Evolutionary conservation across 2,797 vertebrate genomes (phyloP).

Genomic region (Typhlichthys eigenmanni): DNA sequence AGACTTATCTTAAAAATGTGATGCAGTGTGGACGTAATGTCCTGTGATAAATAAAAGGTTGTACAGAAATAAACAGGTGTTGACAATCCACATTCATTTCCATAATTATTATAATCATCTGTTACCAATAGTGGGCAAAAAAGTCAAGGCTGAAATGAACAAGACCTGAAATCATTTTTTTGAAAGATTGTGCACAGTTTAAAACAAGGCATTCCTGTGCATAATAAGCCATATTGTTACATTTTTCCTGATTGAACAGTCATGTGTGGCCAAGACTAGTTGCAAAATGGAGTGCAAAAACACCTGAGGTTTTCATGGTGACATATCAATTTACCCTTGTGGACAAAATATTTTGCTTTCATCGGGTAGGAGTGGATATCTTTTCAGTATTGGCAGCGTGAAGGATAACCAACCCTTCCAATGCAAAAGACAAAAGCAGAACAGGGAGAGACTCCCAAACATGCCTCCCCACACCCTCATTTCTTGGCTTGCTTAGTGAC

Average conservation of each 20-base stretch:
- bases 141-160: slow-evolving; percentile 43
- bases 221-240: slow-evolving; percentile 72
- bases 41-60: slow-evolving; percentile 53
- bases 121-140: slow-evolving; percentile 28
- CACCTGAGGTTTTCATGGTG: slow-evolving; percentile 79
- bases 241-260: slow-evolving; percentile 77
- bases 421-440: slow-evolving; percentile 66
- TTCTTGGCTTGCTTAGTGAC: slow-evolving; percentile 99
- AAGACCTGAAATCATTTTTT: slow-evolving; percentile 53
- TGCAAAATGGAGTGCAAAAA: slow-evolving; percentile 82
- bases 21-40: slow-evolving; percentile 51
- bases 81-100: slow-evolving; percentile 47
- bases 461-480: slow-evolving; percentile 70
- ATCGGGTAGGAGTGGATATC: slow-evolving; percentile 68
- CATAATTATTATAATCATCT: slow-evolving; percentile 33
- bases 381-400: slow-evolving; percentile 71
- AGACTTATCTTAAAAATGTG: slow-evolving; percentile 69
- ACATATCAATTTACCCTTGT: slow-evolving; percentile 74
- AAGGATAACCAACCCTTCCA: slow-evolving; percentile 62
- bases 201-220: slow-evolving; percentile 79
- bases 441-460: slow-evolving; percentile 36
- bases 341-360: slow-evolving; percentile 74
- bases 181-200: slow-evolving; percentile 74
- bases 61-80: slow-evolving; percentile 62
- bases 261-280: slow-evolving; percentile 77